Evolutionary conservation across 2,888 invertebrate genomes (phyloP).

Genomic region (Sarcophaga rosellei): DNA sequence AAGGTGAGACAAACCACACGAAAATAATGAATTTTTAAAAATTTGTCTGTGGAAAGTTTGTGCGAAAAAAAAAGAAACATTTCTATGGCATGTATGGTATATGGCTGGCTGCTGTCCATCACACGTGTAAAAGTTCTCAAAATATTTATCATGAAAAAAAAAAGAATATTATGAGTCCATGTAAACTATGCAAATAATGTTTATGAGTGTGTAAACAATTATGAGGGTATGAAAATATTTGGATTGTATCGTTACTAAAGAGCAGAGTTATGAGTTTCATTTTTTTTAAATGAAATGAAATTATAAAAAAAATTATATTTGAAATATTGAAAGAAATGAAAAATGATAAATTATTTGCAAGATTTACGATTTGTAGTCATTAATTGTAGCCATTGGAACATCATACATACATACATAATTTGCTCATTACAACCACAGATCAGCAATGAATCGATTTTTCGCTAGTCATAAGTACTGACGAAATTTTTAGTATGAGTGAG

Average conservation of each 20-base stretch:
- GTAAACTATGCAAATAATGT: not conserved
- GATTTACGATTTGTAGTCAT: no score
- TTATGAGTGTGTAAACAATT: not conserved
- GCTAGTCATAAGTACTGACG: no score
- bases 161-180: no score
- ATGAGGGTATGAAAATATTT: not conserved
- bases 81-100: not conserved
- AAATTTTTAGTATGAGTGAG: no score
- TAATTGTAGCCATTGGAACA: no score
- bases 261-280: not conserved
- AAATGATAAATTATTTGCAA: no score
- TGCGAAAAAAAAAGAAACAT: not conserved
- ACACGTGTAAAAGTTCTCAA: slow-evolving; percentile 57
- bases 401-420: no score
- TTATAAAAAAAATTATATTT: no score
- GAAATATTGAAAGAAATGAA: no score
- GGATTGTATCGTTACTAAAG: not conserved
- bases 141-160: not conserved
- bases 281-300: not conserved
- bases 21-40: slow-evolving; percentile 28
- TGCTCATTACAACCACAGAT: no score
- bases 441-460: no score
- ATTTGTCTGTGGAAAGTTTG: not conserved
- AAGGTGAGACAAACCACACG: not conserved
- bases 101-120: not conserved